Evolutionary conservation across 2,113 vertebrate species (phyloP).

Genomic region (Epinephelus fuscoguttatus): DNA sequence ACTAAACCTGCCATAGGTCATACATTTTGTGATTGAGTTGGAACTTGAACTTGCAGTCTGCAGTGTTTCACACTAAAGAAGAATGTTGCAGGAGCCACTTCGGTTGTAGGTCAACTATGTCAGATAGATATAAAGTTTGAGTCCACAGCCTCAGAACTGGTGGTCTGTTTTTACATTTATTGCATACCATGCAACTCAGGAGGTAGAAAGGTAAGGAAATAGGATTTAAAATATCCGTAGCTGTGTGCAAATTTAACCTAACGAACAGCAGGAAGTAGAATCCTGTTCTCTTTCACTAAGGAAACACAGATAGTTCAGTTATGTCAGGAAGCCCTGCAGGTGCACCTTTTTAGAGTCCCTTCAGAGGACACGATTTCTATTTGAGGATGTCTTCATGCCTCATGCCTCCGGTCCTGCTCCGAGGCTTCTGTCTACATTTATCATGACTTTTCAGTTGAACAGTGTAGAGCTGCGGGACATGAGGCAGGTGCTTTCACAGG

Average conservation of each 20-base stretch:
- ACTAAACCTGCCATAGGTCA: not conserved
- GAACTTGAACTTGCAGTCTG: not conserved
- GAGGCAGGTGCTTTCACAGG: conserved; percentile 33
- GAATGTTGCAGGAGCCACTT: not conserved
- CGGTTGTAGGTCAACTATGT: not conserved
- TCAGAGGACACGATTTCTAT: conserved; percentile 43
- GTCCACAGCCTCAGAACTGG: not conserved
- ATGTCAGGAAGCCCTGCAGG: conserved; percentile 43
- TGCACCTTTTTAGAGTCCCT: conserved; percentile 18
- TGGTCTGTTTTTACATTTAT: not conserved
- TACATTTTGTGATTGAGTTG: too few species aligned
- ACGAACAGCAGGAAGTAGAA: not conserved
- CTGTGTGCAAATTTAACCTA: not conserved
- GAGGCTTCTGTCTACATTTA: conserved; percentile 22
- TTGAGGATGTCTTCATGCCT: conserved; percentile 29
- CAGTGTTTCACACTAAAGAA: not conserved
- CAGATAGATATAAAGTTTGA: not conserved
- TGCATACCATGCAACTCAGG: not conserved
- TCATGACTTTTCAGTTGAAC: conserved; percentile 28
- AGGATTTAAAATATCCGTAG: not conserved
- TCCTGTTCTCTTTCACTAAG: conserved; percentile 43
- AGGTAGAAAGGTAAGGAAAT: not conserved
- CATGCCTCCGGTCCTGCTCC: conserved; percentile 26
- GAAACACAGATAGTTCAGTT: conserved; percentile 23
- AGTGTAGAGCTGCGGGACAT: conserved; percentile 12